Conservation (phyloP, 2,113 vertebrate genomes). For the Tiliqua scincoides region DNA sequence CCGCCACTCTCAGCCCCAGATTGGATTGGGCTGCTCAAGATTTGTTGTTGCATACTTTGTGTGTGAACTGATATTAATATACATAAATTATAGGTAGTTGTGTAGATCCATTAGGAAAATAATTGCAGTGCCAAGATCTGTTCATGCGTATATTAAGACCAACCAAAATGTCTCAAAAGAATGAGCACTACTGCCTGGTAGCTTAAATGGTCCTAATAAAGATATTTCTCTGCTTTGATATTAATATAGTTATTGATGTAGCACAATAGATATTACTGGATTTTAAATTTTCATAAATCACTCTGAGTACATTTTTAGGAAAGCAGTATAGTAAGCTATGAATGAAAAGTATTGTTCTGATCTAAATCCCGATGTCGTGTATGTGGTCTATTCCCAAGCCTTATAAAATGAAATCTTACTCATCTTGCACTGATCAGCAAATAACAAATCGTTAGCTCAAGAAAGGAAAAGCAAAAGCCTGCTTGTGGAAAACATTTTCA, state of each 20-base stretch:
- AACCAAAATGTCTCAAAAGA: no score
- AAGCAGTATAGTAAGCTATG: background rate
- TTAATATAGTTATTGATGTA: background rate
- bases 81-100: no score
- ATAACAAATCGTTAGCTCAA: background rate
- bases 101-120: no score
- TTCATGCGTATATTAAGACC: no score
- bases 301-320: background rate
- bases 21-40: no score
- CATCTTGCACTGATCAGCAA: background rate
- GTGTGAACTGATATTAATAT: background rate
- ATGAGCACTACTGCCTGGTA: no score
- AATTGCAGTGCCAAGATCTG: no score
- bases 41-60: background rate
- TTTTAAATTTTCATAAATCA: background rate
- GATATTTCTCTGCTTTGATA: background rate
- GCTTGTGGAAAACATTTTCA: conserved; percentile 3
- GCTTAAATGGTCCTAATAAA: no score
- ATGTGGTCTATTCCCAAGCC: background rate
- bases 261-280: background rate
- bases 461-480: background rate
- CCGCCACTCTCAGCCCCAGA: no score
- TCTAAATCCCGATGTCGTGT: background rate
- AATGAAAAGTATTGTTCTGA: background rate
- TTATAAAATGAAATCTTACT: background rate